Evolutionary conservation across 2,797 vertebrate genomes (phyloP).

Genomic region (Rhadinocentrus ornatus): DNA sequence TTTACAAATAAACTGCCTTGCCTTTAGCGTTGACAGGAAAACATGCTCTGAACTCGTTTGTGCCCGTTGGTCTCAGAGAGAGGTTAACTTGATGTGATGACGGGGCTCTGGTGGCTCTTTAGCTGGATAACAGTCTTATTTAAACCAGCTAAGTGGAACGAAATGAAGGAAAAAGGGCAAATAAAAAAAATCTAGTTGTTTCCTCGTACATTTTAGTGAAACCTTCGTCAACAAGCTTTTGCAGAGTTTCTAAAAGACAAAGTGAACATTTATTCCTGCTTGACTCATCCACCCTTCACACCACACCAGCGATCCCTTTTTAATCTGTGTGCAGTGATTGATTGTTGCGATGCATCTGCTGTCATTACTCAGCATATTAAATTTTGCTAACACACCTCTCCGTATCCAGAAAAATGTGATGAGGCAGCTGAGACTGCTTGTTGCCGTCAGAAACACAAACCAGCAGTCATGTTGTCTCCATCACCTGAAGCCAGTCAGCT

Average conservation of each 20-base stretch:
- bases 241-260: conserved; percentile 13
- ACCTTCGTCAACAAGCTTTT: conserved; percentile 1
- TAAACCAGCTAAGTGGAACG: no score
- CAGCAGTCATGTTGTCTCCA: rapidly evolving
- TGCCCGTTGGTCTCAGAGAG: no score
- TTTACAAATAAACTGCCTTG: no score
- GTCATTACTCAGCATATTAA: conserved; percentile 40
- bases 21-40: no score
- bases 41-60: no score
- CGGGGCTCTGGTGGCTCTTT: no score
- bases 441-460: conserved; percentile 16
- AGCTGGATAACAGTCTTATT: no score
- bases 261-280: conserved; percentile 6
- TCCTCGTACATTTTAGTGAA: not conserved
- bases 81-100: no score
- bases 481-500: not conserved
- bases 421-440: conserved; percentile 5
- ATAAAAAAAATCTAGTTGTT: not conserved
- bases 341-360: conserved; percentile 8
- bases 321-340: conserved; percentile 18
- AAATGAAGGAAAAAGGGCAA: no score
- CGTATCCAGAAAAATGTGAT: conserved; percentile 18
- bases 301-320: not conserved
- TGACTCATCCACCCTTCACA: conserved; percentile 4
- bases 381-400: conserved; percentile 6